Percentiles rank a stretch among this genome's conserved stretches.
Conservation (phyloP, 2,888 invertebrate species). For the Philopedon plagiatum region DNA sequence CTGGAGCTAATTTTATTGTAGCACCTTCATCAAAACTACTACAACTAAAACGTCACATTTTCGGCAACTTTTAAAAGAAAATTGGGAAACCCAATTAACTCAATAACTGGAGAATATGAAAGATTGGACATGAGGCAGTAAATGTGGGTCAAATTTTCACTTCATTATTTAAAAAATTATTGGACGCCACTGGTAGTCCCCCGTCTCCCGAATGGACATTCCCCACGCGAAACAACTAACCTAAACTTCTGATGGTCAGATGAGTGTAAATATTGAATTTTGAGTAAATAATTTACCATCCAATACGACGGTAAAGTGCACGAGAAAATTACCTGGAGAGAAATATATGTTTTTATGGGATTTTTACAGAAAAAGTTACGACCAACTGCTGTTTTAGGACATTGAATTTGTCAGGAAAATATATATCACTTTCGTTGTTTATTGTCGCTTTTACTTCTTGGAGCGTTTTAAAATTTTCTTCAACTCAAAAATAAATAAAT, state of each 20-base stretch:
- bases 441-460: too few relatives aligned
- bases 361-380: conserved; percentile 5
- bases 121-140: too few relatives aligned
- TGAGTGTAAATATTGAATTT: conserved; percentile 22
- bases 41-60: too few relatives aligned
- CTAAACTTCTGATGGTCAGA: background rate
- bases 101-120: too few relatives aligned
- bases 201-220: background rate
- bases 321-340: conserved; percentile 9
- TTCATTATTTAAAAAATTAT: too few relatives aligned
- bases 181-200: background rate
- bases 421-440: background rate
- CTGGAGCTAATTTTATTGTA: too few relatives aligned
- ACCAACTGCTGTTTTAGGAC: conserved; percentile 4
- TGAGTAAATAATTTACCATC: conserved; percentile 1
- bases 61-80: too few relatives aligned
- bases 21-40: too few relatives aligned
- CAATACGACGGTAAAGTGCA: conserved; percentile 1
- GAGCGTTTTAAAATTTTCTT: too few relatives aligned
- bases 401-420: conserved; percentile 2
- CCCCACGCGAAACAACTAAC: background rate
- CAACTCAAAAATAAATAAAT: too few relatives aligned
- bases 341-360: conserved; percentile 5
- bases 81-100: too few relatives aligned
- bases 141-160: too few relatives aligned